phyloP scores from a whole-genome alignment of 2,888 invertebrate genomes.

The Scrobipalpa atriplicella region DNA sequence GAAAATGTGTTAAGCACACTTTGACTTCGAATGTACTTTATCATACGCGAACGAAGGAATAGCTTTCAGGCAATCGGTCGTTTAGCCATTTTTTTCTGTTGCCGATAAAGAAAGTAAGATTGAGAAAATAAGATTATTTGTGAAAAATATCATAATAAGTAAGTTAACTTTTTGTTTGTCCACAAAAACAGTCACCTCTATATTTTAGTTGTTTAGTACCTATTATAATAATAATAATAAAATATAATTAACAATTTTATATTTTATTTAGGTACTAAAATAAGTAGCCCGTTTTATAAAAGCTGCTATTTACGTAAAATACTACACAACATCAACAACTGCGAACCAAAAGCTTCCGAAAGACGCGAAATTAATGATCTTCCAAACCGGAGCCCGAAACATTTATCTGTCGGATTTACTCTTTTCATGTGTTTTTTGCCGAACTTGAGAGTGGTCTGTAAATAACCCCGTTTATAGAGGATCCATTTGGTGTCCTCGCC shows the following conservation, averaged over 20 bases:
- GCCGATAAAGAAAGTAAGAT: no score
- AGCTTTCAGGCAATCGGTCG: not conserved
- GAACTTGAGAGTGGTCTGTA: constrained; percentile 59
- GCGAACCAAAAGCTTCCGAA: constrained; percentile 35
- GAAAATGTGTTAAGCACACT: constrained; percentile 7
- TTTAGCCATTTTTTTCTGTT: no score
- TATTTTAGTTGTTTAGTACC: no score
- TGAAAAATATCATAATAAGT: no score
- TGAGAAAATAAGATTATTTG: no score
- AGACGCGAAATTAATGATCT: constrained; percentile 66
- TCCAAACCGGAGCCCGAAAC: constrained; percentile 62
- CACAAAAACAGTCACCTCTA: no score
- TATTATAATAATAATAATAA: no score
- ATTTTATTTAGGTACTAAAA: not conserved
- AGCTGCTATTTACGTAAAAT: constrained; percentile 29
- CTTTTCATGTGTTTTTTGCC: constrained; percentile 66
- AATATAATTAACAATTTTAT: no score
- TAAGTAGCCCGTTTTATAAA: not conserved
- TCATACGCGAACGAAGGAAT: not conserved
- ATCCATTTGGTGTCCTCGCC: constrained; percentile 63
- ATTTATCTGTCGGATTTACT: constrained; percentile 64
- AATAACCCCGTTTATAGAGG: constrained; percentile 67
- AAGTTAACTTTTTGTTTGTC: no score
- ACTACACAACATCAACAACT: constrained; percentile 34
- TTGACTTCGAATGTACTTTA: not conserved